Base-by-base conservation (phyloP, 2,888 invertebrate genomes). In the Pyrgus malvae region DNA sequence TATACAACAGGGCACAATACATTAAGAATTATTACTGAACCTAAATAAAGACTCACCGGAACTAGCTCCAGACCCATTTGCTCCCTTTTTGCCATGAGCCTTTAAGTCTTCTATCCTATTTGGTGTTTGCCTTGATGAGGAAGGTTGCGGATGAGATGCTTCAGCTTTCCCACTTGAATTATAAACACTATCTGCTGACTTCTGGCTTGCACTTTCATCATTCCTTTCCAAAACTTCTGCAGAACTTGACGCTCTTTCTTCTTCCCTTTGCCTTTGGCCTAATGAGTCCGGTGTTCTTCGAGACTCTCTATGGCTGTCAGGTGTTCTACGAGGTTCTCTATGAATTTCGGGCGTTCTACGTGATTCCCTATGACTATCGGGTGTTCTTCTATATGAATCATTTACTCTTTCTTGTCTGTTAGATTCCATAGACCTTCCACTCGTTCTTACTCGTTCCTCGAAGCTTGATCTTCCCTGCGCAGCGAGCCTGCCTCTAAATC, bases 41-140 rank as follows among this genome's bases (percentile, higher is more conserved):
- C n/a, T n/a, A n/a, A 35, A 35, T 35, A 16, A 1, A 35, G 6
- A 16, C 38, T 55, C 70, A 90, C 91, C 91, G 77, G 93, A 93
- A 75, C 93, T 93, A 21, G 92, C 92, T 3, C 92, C 92, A 8
- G 93, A 93, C 12, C 92, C 92, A 37, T 83, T 76, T 0, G 91
- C 81, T 8, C 83, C 84, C 61, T 89, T 89, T 64, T 88, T 89
- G 7, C 88, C 85, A 53, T 82, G 80, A 11, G 80, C 79, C 60
- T 90, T 90, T 61, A 81, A 78, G 74, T 84, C 91, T 80, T 90
- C 90, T 75, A 90, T 86, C 61, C 89, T 78, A 58, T 71, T 89
- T 4, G 89, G 89, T 1, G 89, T 81, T 55, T 85, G 81, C 67
- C 88, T 75, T n/a, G 87, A 83, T 0, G 91, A 91, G 1, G 91